Conservation (phyloP, 2,113 vertebrate species). For the Halcyon senegalensis region DNA sequence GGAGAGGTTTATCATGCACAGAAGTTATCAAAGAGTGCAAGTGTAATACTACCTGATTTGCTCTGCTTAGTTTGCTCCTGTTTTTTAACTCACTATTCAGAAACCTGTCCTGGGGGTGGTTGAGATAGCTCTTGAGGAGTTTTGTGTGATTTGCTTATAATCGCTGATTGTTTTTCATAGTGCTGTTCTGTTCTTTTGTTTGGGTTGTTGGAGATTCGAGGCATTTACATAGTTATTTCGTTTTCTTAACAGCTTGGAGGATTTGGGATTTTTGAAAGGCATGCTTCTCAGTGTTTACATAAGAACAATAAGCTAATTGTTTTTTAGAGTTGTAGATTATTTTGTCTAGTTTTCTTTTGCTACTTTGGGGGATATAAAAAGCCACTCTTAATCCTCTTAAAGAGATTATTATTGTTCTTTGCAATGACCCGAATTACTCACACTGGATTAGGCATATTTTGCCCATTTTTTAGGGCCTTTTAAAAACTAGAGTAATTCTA, state of each 20-base stretch:
- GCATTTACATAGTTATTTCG: neutral
- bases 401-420: neutral
- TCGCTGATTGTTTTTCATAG: neutral
- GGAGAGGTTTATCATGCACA: neutral
- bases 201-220: neutral
- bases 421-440: neutral
- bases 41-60: accelerated
- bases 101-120: neutral
- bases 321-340: constrained; percentile 16
- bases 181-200: neutral
- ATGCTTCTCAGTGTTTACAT: neutral
- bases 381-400: neutral
- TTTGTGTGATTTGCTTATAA: neutral
- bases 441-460: neutral
- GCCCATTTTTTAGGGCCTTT: neutral
- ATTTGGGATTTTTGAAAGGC: constrained; percentile 11
- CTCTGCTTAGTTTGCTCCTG: neutral
- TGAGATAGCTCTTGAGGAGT: neutral
- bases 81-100: neutral
- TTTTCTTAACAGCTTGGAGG: neutral
- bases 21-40: neutral
- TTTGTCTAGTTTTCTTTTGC: neutral
- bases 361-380: neutral
- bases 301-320: neutral
- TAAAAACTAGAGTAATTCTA: neutral